A percentile compares a stretch with the other conserved stretches of the same genome.
Conservation (phyloP, 2,888 invertebrate genomes). For the Reticulitermes lucifugus region DNA sequence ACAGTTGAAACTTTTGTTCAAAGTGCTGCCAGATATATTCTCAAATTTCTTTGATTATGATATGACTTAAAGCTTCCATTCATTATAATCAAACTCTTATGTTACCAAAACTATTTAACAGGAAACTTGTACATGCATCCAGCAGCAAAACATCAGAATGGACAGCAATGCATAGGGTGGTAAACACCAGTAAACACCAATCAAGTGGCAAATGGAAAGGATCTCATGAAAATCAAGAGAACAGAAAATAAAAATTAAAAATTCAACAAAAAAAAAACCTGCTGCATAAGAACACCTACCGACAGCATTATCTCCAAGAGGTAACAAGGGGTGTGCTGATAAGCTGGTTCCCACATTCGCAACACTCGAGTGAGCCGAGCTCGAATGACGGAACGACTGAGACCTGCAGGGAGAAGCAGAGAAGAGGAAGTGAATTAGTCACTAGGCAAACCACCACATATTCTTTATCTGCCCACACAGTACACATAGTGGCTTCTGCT, state of each 20-base stretch:
- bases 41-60: no score
- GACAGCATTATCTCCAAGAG: slow-evolving; percentile 72
- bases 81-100: no score
- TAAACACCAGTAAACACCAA: background rate
- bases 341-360: slow-evolving; percentile 82
- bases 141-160: background rate
- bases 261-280: background rate
- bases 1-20: no score
- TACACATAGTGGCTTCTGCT: slow-evolving; percentile 13
- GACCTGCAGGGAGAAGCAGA: slow-evolving; percentile 71
- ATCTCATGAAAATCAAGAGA: background rate
- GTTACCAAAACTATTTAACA: no score
- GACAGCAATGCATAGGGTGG: background rate
- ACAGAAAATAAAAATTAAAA: background rate
- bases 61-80: no score
- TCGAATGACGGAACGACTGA: slow-evolving; percentile 92
- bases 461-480: background rate
- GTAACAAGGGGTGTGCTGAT: slow-evolving; percentile 94
- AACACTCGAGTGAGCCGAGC: slow-evolving; percentile 77
- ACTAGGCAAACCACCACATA: background rate
- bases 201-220: background rate
- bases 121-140: no score
- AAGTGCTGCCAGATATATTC: no score
- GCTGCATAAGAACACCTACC: slow-evolving; percentile 62
- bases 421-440: slow-evolving; percentile 51